Evolutionary conservation across 2,797 vertebrate genomes (phyloP).

Genomic region (Coregonus sp.): DNA sequence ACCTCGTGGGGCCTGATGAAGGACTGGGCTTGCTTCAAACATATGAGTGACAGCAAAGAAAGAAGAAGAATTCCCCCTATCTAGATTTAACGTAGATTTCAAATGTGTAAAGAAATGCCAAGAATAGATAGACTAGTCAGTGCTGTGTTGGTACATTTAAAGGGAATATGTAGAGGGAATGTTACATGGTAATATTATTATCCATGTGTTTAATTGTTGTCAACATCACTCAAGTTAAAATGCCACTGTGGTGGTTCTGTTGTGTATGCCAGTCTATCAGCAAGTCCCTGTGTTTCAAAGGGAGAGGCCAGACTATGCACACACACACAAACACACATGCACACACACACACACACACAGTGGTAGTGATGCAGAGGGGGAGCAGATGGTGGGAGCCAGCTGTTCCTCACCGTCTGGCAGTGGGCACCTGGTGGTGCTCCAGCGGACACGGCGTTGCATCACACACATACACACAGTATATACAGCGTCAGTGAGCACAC

Average conservation of each 20-base stretch:
- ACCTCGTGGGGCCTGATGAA: constrained; percentile 47
- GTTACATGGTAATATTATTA: not conserved
- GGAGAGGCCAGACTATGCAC: constrained; percentile 7
- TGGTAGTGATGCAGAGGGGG: constrained; percentile 52
- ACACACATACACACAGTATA: not conserved
- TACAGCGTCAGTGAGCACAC: not conserved
- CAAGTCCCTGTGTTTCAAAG: constrained; percentile 12
- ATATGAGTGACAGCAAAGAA: constrained; percentile 63
- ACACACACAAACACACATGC: not conserved
- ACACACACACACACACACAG: constrained; percentile 30
- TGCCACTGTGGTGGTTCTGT: not conserved
- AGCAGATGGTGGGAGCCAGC: constrained; percentile 81
- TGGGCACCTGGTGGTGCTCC: constrained; percentile 39
- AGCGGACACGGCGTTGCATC: too few species aligned
- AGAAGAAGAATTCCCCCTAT: constrained; percentile 28
- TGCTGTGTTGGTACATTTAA: not conserved
- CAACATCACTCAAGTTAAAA: constrained; percentile 11
- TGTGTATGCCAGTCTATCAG: not conserved
- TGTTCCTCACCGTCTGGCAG: constrained; percentile 73
- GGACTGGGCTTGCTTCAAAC: constrained; percentile 60
- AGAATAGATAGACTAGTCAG: not conserved
- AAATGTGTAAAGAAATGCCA: constrained; percentile 34
- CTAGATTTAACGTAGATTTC: constrained; percentile 32
- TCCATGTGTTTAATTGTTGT: constrained; percentile 20
- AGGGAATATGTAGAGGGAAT: not conserved